Evolutionary conservation across 2,888 invertebrate genomes (phyloP), one percentile per base, ranked within the genome.

Genomic region (Halocaridina rubra): DNA sequence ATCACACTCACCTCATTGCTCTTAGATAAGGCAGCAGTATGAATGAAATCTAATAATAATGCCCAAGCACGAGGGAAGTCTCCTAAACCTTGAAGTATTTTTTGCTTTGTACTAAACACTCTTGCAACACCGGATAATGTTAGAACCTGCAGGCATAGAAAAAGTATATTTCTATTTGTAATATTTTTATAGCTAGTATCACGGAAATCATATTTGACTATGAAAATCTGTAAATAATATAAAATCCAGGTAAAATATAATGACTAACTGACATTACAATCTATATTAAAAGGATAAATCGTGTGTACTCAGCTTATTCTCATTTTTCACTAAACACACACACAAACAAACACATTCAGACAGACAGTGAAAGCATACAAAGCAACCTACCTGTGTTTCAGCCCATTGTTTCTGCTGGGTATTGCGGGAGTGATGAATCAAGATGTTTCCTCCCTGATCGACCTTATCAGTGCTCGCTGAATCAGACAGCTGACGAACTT

Each of bases 381-480:
- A 27, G 5, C n/a, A 57, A 19, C 33, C 24, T n/a, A 94, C 95
- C 93, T 98, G 97, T 0, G 99, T 99, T 92, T 99, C 98, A 0
- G 98, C 98, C 98, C 98, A 99, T 90, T 99, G 99, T 90, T 99
- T 99, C 91, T 98, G 98, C 72, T 98, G 98, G 0, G 99, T 99
- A 91, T 99, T 99, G 84, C 99, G 93, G 0, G 98, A 97, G 91
- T 99, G 99, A 91, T 99, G 99, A 89, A 99, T 98, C 4, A 99
- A 93, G 89, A 99, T 97, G 90, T 97, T 98, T 84, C 95, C 97
- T 67, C 96, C 97, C 0, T 96, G 95, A 90, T 97, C 97, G 72
- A 97, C 97, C 90, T 96, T 96, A 87, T 92, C 92, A 87, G 91
- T 92, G 67, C 93, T 92, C 3, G 93, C 87, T 27, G 91, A 91